These are phyloP conservation scores for Melinaea menophilus DNA, from an alignment of 2,888 invertebrate genomes.

Conservation along the genomic window DNA sequence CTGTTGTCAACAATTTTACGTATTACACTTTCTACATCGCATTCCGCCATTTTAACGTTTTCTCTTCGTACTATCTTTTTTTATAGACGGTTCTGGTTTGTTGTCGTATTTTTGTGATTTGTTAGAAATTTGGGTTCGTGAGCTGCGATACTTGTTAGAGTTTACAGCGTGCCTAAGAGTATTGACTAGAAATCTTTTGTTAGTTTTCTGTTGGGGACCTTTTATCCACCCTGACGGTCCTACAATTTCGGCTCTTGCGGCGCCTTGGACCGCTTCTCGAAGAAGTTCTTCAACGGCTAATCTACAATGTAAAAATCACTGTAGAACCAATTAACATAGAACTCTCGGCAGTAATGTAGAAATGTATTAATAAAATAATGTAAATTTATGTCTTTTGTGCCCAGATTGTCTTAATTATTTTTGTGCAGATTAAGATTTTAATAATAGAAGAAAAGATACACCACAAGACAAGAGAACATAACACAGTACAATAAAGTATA, in stretches of 20 bases:
- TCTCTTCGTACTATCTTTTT: slow-evolving; percentile 63
- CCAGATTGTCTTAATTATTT: not conserved
- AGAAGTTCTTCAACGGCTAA: slow-evolving; percentile 79
- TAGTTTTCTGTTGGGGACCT: slow-evolving; percentile 67
- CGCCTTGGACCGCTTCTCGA: slow-evolving; percentile 78
- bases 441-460: no score
- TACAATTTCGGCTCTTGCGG: slow-evolving; percentile 77
- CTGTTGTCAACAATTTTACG: slow-evolving; percentile 66
- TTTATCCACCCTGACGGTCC: slow-evolving; percentile 80
- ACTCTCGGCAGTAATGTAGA: no score
- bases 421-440: no score
- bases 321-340: not conserved
- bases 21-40: slow-evolving; percentile 70
- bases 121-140: slow-evolving; percentile 45
- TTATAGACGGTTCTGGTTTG: slow-evolving; percentile 54
- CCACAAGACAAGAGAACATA: no score
- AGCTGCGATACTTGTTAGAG: slow-evolving; percentile 65
- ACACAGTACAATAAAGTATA: no score
- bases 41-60: slow-evolving; percentile 65
- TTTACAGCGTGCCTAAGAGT: slow-evolving; percentile 67
- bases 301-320: slow-evolving; percentile 46
- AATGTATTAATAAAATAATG: no score
- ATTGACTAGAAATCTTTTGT: slow-evolving; percentile 74
- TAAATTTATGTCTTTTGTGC: no score
- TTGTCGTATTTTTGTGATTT: slow-evolving; percentile 57